Percentiles rank a stretch among this genome's conserved stretches.
These are phyloP conservation scores for Falcaria lacertinaria DNA, from an alignment of 2,888 invertebrate species.

Conservation along the genomic window DNA sequence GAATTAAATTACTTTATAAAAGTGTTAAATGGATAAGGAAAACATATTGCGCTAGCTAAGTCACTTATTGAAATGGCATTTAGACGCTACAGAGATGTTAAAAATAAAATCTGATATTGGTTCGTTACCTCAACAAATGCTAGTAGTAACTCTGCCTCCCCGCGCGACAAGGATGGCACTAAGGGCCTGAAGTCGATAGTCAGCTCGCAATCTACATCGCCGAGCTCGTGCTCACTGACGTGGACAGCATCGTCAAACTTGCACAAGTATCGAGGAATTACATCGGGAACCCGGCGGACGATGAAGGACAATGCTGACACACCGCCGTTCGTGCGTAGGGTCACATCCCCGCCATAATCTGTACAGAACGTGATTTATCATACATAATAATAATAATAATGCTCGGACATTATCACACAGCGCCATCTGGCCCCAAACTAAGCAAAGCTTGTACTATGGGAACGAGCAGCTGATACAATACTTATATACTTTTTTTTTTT, in stretches of 20 bases:
- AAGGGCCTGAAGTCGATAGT: constrained; percentile 80
- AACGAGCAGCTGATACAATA: too few relatives aligned
- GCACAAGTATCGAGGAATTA: constrained; percentile 84
- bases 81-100: background rate
- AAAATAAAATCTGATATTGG: background rate
- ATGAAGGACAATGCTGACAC: constrained; percentile 90
- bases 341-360: constrained; percentile 90
- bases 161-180: constrained; percentile 81
- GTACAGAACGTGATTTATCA: too few relatives aligned
- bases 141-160: constrained; percentile 85
- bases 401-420: too few relatives aligned
- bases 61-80: too few relatives aligned
- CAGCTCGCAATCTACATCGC: constrained; percentile 91
- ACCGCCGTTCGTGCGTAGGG: constrained; percentile 88
- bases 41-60: too few relatives aligned
- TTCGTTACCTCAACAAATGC: constrained; percentile 82
- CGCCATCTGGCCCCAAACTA: too few relatives aligned
- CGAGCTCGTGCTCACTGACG: constrained; percentile 90
- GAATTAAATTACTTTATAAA: too few relatives aligned
- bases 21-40: too few relatives aligned
- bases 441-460: too few relatives aligned
- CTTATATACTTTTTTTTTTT: too few relatives aligned
- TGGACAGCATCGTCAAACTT: constrained; percentile 88
- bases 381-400: too few relatives aligned
- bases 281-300: constrained; percentile 90